Conservation (phyloP, 2,888 invertebrate genomes). For the Drosophila infuscata region DNA sequence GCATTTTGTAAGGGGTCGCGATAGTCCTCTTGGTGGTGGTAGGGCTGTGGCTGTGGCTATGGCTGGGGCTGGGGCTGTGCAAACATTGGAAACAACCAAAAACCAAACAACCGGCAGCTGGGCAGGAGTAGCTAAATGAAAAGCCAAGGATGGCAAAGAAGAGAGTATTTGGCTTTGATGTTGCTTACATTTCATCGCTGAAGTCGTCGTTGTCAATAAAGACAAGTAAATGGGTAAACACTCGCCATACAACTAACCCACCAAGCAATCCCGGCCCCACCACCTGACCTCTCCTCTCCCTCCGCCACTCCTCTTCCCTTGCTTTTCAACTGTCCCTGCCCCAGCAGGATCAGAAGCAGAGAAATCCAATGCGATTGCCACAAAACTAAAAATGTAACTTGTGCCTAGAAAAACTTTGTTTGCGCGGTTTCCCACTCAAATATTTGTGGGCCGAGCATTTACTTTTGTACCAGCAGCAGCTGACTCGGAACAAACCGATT, state of each 20-base stretch:
- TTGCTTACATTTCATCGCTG: slow-evolving; percentile 78
- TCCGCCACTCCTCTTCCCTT: not conserved
- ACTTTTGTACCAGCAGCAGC: slow-evolving; percentile 40
- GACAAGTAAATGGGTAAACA: slow-evolving; percentile 72
- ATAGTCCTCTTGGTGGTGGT: slow-evolving; percentile 3
- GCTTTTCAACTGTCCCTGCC: not conserved
- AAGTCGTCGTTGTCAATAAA: slow-evolving; percentile 73
- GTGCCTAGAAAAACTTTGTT: slow-evolving; percentile 64
- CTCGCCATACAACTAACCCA: slow-evolving; percentile 13
- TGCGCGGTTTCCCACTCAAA: slow-evolving; percentile 67
- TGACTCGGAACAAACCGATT: slow-evolving; percentile 58
- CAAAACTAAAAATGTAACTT: slow-evolving; percentile 76
- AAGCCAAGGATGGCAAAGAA: slow-evolving; percentile 26
- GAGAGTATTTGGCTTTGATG: slow-evolving; percentile 75
- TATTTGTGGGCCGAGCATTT: slow-evolving; percentile 67
- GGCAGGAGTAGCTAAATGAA: slow-evolving; percentile 35
- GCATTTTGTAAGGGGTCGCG: slow-evolving; percentile 29
- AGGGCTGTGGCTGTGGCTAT: not conserved
- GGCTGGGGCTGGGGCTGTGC: slow-evolving; percentile 9
- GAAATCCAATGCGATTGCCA: slow-evolving; percentile 43
- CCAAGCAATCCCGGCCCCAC: not conserved
- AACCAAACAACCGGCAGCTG: slow-evolving; percentile 41
- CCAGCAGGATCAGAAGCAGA: slow-evolving; percentile 13
- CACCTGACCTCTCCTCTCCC: not conserved
- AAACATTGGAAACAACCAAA: slow-evolving; percentile 53